A percentile compares a stretch with the other conserved stretches of the same genome.
Conservation (phyloP, 2,888 invertebrate species). For the Ephialtes manifestator region DNA sequence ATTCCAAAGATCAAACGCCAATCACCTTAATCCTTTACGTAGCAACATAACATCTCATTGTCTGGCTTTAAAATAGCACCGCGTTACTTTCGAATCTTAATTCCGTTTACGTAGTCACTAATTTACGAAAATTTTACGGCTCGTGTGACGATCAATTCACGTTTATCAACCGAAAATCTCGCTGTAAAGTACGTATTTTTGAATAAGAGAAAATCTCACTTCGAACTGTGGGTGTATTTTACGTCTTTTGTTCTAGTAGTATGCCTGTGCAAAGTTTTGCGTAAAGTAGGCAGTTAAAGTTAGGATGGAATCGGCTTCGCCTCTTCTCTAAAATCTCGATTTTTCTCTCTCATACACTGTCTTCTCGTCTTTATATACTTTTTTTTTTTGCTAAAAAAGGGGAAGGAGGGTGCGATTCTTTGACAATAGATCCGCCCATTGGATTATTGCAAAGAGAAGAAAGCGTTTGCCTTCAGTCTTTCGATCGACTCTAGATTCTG, state of each 20-base stretch:
- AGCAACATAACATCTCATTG: not conserved
- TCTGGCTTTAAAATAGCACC: not conserved
- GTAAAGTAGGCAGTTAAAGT: constrained; percentile 64
- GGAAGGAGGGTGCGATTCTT: not conserved
- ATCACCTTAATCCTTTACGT: not conserved
- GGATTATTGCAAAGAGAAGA: constrained; percentile 36
- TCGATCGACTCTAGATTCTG: constrained; percentile 49
- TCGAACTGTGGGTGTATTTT: constrained; percentile 3
- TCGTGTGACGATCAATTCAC: not conserved
- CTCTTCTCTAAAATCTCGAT: constrained; percentile 31
- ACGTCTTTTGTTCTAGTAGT: constrained; percentile 12
- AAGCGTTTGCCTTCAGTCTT: constrained; percentile 69
- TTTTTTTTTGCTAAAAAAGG: constrained; percentile 9
- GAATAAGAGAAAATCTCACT: constrained; percentile 5
- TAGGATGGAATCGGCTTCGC: constrained; percentile 67
- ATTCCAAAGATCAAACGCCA: not conserved
- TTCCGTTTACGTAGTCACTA: not conserved
- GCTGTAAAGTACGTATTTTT: not conserved
- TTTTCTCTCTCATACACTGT: constrained; percentile 1
- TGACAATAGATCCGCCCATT: constrained; percentile 28
- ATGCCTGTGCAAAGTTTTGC: constrained; percentile 53
- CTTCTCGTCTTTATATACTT: not conserved
- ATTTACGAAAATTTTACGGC: not conserved
- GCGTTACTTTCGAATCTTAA: not conserved
- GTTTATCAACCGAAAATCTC: not conserved